Base-by-base conservation (phyloP, 2,888 invertebrate genomes). In the Agonopterix heracliana region DNA sequence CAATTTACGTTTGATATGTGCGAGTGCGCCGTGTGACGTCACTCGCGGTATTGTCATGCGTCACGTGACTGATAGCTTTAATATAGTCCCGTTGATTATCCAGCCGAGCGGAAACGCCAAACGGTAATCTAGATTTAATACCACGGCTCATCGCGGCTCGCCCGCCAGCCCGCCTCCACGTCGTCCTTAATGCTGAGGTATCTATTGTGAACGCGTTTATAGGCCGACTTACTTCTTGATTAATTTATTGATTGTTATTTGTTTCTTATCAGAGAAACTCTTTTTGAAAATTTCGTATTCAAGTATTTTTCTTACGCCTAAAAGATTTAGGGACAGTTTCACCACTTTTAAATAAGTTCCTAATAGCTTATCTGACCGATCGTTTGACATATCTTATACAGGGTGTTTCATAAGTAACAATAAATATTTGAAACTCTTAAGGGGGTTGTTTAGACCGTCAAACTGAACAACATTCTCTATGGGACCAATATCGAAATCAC, bases 61-160 rank as follows among this genome's bases (percentile, higher is more conserved):
- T 74, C 74, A 76, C 77, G 78, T 81, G 85, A 85, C 75, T 78
- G 85, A 87, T 85, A 82, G 86, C 81, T 82, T 84, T 84, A 85
- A 84, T 85, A 84, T 74, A 80, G 83, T 81, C 79, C 78, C 74
- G 83, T 81, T 81, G 84, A 85, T 85, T 84, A 83, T 81, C 77
- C 79, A 68, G 63, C 67, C 67, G 73, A 67, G 78, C 78, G 79
- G 79, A 83, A 84, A 81, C 74, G 78, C 75, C 83, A 77, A 80
- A 78, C 77, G 76, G 77, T 85, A 86, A 86, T 85, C 86, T 85
- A 81, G 84, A 83, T 86, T 83, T 85, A 85, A 84, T 83, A 78
- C 83, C 77, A 65, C 66, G 75, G 81, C 76, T 81, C 81, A 79
- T 83, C 73, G 79, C 72, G 56, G 68, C 65, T 61, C 65, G 36